Conservation (phyloP, 2,888 invertebrate genomes). For the Seladonia tumulorum region DNA sequence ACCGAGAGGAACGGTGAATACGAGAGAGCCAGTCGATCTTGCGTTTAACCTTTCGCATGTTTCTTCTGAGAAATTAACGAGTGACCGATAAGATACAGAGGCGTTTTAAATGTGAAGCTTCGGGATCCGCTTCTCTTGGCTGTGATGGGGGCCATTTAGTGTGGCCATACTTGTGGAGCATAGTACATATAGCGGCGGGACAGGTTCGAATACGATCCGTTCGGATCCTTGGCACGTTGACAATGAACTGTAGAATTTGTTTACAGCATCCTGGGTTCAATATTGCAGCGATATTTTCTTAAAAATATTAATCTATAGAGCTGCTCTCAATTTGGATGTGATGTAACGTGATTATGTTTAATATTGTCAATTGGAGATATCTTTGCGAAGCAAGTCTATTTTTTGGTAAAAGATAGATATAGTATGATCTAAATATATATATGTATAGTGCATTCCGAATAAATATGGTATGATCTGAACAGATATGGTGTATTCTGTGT, state of each 20-base stretch:
- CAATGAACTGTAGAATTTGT: not conserved
- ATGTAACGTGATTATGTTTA: too few relatives aligned
- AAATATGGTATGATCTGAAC: too few relatives aligned
- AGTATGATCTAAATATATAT: too few relatives aligned
- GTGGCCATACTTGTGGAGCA: not conserved
- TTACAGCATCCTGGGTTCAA: not conserved
- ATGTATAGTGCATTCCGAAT: too few relatives aligned
- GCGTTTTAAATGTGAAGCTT: not conserved
- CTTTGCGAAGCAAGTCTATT: too few relatives aligned
- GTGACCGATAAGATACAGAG: not conserved
- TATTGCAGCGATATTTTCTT: too few relatives aligned
- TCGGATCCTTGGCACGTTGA: not conserved
- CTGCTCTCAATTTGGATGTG: too few relatives aligned
- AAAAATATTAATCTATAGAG: too few relatives aligned
- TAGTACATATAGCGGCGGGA: not conserved
- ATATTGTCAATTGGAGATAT: too few relatives aligned
- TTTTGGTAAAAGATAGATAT: too few relatives aligned
- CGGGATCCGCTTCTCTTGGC: not conserved
- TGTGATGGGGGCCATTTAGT: not conserved
- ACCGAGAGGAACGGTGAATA: not conserved
- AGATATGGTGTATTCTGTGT: too few relatives aligned
- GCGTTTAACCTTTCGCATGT: slow-evolving; percentile 16
- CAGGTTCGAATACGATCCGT: not conserved
- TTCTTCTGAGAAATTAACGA: slow-evolving; percentile 20
- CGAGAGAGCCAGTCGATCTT: not conserved